phyloP scores from a whole-genome alignment of 1,140 invertebrate genomes.

The Ostrea denselamellosa region DNA sequence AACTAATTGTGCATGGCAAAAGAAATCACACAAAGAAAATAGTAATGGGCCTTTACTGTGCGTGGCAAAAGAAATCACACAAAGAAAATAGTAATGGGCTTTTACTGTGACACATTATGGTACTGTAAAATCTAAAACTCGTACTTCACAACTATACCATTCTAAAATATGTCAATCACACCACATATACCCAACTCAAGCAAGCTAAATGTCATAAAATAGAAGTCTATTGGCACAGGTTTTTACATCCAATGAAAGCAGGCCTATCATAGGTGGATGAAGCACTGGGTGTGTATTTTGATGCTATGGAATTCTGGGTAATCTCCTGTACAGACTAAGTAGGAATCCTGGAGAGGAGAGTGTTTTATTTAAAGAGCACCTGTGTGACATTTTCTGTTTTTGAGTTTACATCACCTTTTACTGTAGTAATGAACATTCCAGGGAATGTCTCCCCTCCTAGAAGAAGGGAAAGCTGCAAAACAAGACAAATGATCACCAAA shows the following conservation, averaged over 20 bases:
- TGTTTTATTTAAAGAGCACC: background rate
- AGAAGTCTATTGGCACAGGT: background rate
- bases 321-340: background rate
- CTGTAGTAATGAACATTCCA: constrained; percentile 44
- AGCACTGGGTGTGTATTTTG: background rate
- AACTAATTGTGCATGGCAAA: background rate
- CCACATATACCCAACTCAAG: background rate
- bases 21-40: background rate
- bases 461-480: background rate
- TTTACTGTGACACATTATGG: background rate
- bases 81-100: background rate
- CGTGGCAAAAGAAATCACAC: background rate
- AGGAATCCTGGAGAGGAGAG: background rate
- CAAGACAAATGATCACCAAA: background rate
- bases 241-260: background rate
- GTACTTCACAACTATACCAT: background rate
- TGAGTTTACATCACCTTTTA: background rate
- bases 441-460: constrained; percentile 54
- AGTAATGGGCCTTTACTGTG: too few species aligned
- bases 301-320: constrained; percentile 16
- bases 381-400: background rate
- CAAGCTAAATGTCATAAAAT: background rate
- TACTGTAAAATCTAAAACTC: too few species aligned
- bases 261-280: background rate
- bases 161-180: background rate